Base-by-base conservation (phyloP, 2,113 vertebrate species). In the Plectropomus leopardus region DNA sequence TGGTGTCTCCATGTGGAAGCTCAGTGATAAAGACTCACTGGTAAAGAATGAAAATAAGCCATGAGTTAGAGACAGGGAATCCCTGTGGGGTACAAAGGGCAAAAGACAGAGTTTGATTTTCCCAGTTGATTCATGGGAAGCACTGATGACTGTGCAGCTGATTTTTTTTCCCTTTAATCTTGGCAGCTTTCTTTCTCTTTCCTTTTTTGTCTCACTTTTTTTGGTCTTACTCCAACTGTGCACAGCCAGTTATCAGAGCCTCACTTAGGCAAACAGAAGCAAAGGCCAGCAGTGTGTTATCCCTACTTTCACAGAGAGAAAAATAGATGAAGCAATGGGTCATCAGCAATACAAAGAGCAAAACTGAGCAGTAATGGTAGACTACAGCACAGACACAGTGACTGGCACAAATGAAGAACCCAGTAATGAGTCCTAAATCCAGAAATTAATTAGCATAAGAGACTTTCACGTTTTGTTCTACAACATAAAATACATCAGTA, bases 201-300 rank as follows among this genome's bases (percentile, higher is more conserved):
- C 26, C 17, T 59, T 66, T 72, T 83, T 48, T 7, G 47, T 55
- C 51, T 59, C 48, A 51, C 24, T 74, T 55, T 53, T 50, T 75
- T 79, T 78, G 79, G 81, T 66, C 58, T 26, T 11, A 11, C 9
- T 78, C 79, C 73, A 88, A 78, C 63, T 78, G 42, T 70, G 75
- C 36, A 47, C 57, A 86, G 88, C 1, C 65, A 81, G 60, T 83
- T 82, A 86, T 88, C 88, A 77, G 54, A 86, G 63, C 14, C 54
- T 32, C 59, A 53, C 55, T 74, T 82, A 54, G 87, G 76, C 74
- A 92, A 94, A 92, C 76, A 92, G 70, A 54, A 71, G 77, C 78
- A 81, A 78, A 65, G 55, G 59, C 57, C 78, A 69, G 54, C 50
- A 72, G 69, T 36, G 61, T 47, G 47, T 70, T 47, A 40, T 14